Evolutionary conservation across 2,888 invertebrate species (phyloP).

Genomic region (Byasa hedistus): DNA sequence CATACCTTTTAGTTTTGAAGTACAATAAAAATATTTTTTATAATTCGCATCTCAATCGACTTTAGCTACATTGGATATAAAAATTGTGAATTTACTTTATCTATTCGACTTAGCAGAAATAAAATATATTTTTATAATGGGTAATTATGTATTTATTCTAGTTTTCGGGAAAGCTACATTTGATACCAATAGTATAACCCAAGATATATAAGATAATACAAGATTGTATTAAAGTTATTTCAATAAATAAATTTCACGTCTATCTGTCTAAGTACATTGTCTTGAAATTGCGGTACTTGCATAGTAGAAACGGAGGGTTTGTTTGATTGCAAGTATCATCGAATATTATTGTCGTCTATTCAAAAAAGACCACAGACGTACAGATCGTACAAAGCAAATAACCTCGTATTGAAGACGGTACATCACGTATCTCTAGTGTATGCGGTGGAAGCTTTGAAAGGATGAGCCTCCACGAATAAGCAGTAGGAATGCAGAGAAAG

Average conservation of each 20-base stretch:
- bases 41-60: too few species aligned
- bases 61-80: too few species aligned
- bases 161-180: not conserved
- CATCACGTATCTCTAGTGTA: not conserved
- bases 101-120: not conserved
- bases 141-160: not conserved
- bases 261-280: too few species aligned
- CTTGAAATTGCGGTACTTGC: not conserved
- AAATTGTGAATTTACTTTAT: too few species aligned
- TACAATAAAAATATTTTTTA: not conserved
- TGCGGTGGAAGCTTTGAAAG: conserved; percentile 12
- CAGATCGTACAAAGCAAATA: not conserved
- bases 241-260: too few species aligned
- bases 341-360: not conserved
- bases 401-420: not conserved
- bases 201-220: too few species aligned
- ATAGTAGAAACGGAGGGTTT: not conserved
- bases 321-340: not conserved
- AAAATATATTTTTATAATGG: not conserved
- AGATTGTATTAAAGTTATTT: too few species aligned
- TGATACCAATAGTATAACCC: too few species aligned
- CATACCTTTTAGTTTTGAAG: not conserved
- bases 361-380: not conserved
- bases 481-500: conserved; percentile 10
- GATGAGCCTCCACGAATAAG: conserved; percentile 22